Base-by-base conservation (phyloP, 2,113 vertebrate genomes). In the Aplodontia rufa region DNA sequence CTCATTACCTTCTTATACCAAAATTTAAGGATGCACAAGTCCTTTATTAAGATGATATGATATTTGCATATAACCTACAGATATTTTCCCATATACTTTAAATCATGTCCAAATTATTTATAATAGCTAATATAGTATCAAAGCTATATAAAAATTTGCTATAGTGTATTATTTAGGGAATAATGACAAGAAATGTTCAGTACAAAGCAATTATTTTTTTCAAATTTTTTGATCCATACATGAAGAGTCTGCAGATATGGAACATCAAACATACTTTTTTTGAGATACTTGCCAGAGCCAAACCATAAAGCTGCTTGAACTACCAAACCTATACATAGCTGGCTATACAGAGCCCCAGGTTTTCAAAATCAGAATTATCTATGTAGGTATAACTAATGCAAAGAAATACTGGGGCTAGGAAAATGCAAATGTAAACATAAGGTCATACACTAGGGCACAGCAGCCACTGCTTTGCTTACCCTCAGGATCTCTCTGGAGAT, bases 401-500 rank as follows among this genome's bases (percentile, higher is more conserved):
- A 60, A 71, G 86, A 53, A 66, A 47, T 1, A 24, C 6, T 1
- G 1, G 5, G 51, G 74, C 42, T 24, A n/a, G 35, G 45, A 62
- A 85, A 28, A 2, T n/a, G 58, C 20, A 78, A 13, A n/a, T 0
- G 6, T 32, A 53, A 60, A 51, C 9, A 32, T 0, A 10, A n/a
- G 80, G 8, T 1, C 9, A 1, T 0, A 9, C 7, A 3, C 12
- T 13, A 5, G 5, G 40, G 3, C 20, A 20, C 45, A 66, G 13
- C 1, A 26, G 49, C 32, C 7, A 72, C n/a, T 6, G 0, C 47
- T 60, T 98, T 97, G 80, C 99, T 99, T 97, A 99, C 99, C 98
- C 99, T 97, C 35, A 99, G 99, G 97, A 99, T 99, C 97, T 99
- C 99, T 96, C 99, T 98, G 98, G 99, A 99, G 98, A 99, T 99